Base-by-base conservation (phyloP, 1,140 invertebrate species). In the Saccostrea glomerata region DNA sequence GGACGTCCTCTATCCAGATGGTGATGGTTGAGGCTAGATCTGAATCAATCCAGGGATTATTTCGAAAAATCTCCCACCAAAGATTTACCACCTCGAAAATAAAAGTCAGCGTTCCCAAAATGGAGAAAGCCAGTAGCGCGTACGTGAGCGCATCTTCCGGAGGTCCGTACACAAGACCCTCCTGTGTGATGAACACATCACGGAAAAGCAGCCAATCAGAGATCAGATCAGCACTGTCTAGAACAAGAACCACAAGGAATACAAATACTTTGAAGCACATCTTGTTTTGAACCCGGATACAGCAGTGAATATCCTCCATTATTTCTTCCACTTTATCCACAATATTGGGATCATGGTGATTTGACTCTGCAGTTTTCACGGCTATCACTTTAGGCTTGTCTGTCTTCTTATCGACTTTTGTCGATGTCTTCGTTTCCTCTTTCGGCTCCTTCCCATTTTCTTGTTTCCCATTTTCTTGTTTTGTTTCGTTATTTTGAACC, bases 101-200 rank as follows among this genome's bases (percentile, higher is more conserved):
- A 87, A 92, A 93, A 25, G 92, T 93, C 20, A 93, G 12, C 13
- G 93, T 91, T 2, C 93, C 93, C 2, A 94, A 84, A 73, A 93
- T 91, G 36, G 92, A 93, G 88, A 94, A 93, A 12, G 90, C 87
- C 4, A 94, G 90, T 15, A 94, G 86, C 17, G 87, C 88, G 63
- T 87, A 90, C 13, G 87, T 89, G 17, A 92, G 86, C 0, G 83
- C 58, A 12, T 90, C 77, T 2, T 90, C 88, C 0, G 91, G 91
- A 15, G 92, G 92, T 2, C 93, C 93, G 60, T 92, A 93, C 2
- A 94, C 93, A 17, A 94, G 88, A 12, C 93, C 93, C n/a, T 92
- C 88, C 55, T 92, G 77, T 13, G 91, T 90, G 15, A 88, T 54
- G 25, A 83, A 70, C 13, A 94, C 92, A 87, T 94, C 92, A 15